phyloP scores from a whole-genome alignment of 2,797 vertebrate genomes.

The Phaenicophaeus curvirostris region DNA sequence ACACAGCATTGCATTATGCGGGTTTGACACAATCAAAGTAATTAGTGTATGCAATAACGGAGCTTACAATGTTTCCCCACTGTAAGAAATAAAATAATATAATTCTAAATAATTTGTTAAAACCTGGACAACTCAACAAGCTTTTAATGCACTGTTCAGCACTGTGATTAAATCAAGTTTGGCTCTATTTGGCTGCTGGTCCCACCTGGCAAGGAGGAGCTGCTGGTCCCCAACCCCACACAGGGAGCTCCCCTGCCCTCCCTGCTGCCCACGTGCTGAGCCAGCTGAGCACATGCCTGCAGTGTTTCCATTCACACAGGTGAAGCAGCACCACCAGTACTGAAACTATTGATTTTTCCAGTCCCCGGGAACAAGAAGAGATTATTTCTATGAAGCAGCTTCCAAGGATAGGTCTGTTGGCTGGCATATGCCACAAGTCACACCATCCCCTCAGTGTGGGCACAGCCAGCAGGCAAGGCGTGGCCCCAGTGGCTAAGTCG shows the following conservation, averaged over 20 bases:
- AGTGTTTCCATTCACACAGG: not conserved
- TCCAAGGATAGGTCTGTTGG: not conserved
- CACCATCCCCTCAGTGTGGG: fast-evolving
- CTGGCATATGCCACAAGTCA: fast-evolving
- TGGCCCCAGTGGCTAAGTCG: fast-evolving
- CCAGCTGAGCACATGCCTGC: too few relatives aligned
- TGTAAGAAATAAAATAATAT: not conserved
- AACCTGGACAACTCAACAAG: not conserved
- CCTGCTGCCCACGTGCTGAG: fast-evolving
- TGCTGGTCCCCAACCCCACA: fast-evolving
- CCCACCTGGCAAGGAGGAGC: not conserved
- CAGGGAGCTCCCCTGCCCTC: not conserved
- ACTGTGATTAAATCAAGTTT: not conserved
- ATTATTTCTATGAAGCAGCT: not conserved
- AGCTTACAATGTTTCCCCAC: not conserved
- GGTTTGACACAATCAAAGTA: not conserved
- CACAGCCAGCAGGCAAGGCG: not conserved
- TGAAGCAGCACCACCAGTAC: not conserved
- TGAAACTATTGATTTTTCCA: not conserved
- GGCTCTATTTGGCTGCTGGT: too few relatives aligned
- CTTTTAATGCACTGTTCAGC: not conserved
- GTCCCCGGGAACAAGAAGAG: not conserved
- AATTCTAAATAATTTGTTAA: not conserved
- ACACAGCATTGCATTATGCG: not conserved
- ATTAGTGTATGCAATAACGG: not conserved